Evolutionary conservation across 2,888 invertebrate genomes (phyloP).

Genomic region (Metacarcinus magister): DNA sequence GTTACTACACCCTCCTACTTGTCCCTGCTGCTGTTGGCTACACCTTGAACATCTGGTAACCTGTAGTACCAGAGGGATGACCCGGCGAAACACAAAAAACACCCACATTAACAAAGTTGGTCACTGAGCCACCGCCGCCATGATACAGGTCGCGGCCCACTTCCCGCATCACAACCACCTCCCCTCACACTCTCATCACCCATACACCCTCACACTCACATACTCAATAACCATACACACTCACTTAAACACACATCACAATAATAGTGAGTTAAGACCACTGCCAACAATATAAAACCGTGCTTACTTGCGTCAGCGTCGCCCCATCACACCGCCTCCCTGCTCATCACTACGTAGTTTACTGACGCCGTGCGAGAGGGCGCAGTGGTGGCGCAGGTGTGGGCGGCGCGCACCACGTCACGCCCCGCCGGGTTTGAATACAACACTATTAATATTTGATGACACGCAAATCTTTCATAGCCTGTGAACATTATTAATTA

Average conservation of each 20-base stretch:
- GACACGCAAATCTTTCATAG: background rate
- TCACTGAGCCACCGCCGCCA: constrained; percentile 70
- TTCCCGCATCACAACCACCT: constrained; percentile 15
- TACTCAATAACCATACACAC: background rate
- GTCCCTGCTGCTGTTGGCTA: background rate
- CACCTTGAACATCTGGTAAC: background rate
- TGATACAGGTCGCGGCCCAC: constrained; percentile 72
- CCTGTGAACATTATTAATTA: too few relatives aligned
- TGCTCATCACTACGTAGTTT: constrained; percentile 73
- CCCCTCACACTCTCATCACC: background rate
- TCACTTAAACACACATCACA: background rate
- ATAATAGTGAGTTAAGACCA: background rate
- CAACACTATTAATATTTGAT: constrained; percentile 26
- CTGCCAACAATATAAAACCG: background rate
- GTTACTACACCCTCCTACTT: background rate
- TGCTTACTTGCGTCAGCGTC: constrained; percentile 68
- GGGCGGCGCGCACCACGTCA: constrained; percentile 67
- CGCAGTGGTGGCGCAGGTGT: constrained; percentile 64
- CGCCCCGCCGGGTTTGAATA: constrained; percentile 69
- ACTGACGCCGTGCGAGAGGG: constrained; percentile 78
- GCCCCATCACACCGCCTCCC: constrained; percentile 68
- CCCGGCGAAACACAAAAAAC: constrained; percentile 54
- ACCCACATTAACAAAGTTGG: constrained; percentile 55
- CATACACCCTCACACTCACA: background rate
- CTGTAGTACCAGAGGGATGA: background rate